Percentiles rank a stretch among this genome's conserved stretches.
Conservation (phyloP, 2,797 vertebrate species). For the Pseudotriccus pelzelni region DNA sequence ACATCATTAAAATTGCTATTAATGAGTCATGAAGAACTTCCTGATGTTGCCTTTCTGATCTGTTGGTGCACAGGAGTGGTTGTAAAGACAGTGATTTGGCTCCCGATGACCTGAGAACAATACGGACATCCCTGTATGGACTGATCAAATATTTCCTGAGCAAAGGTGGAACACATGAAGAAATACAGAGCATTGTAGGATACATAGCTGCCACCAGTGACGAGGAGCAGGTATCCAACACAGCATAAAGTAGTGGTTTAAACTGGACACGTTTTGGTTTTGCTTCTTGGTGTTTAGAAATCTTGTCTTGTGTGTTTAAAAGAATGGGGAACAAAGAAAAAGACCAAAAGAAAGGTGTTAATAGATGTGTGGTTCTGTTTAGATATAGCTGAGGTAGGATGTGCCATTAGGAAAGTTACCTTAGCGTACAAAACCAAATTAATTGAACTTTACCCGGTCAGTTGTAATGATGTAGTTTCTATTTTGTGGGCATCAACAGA, state of each 20-base stretch:
- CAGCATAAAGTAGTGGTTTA: background rate
- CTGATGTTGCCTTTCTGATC: background rate
- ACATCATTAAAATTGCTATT: background rate
- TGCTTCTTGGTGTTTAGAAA: background rate
- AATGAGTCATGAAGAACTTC: background rate
- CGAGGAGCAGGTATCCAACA: conserved; percentile 88
- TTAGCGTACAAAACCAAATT: background rate
- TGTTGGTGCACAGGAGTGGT: conserved; percentile 67
- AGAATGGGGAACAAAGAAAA: background rate
- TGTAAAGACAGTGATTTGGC: conserved; percentile 83
- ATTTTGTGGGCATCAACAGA: background rate
- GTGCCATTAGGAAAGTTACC: background rate
- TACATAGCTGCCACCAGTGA: conserved; percentile 90
- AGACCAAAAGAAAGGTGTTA: background rate
- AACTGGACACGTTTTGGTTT: background rate
- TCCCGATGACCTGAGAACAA: conserved; percentile 88
- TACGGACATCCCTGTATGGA: conserved; percentile 87
- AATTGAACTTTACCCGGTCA: background rate
- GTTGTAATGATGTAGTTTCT: background rate
- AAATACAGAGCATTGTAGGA: conserved; percentile 93
- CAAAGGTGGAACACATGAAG: conserved; percentile 92
- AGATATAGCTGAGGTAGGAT: background rate
- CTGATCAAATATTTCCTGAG: conserved; percentile 95
- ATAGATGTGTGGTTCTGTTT: background rate
- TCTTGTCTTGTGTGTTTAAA: background rate